Base-by-base conservation (phyloP, 2,888 invertebrate species). In the Andrena dorsata region DNA sequence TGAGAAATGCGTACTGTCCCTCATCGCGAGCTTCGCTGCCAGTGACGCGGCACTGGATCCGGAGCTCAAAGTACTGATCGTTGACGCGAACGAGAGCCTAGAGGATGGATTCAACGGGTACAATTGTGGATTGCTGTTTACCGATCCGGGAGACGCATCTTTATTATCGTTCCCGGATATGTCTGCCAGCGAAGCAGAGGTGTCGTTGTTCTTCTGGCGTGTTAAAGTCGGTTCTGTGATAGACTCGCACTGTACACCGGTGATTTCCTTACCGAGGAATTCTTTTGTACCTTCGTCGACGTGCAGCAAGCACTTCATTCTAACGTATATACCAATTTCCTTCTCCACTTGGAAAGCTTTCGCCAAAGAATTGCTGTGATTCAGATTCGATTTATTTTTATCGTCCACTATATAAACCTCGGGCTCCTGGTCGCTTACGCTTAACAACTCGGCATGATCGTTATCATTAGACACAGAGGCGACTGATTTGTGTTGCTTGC, bases 151-250 rank as follows among this genome's bases (percentile, higher is more conserved):
- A 0, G 93, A 93, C 6, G 74, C 73, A 32, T 93, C 93, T 74
- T 91, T 92, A 53, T 91, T 92, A 2, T 92, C 93, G 71, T 91
- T 92, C 4, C 90, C 92, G 8, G 93, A 93, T 20, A 93, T 92
- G 56, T 93, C 93, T 7, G 92, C 93, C 2, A 93, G 61, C 2
- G 87, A 91, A 0, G 90, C 86, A 0, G 90, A 92, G 0, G 86
- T 88, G 63, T 93, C 92, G 35, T 89, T 90, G 56, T 71, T 78
- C 74, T 90, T 89, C 16, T 87, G 83, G 13, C 86, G 81, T 2
- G 64, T 66, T 13, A 84, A 35, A 3, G 86, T 81, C 2, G 87
- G 56, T 16, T 90, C 87, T 5, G 20, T 30, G 0, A 73, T 23
- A 10, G 87, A 23, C n/a, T 93, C 92, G 63, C 93, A 93, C 0